These are phyloP conservation scores for Ectropis grisescens DNA, from an alignment of 1,140 invertebrate species.

Conservation along the genomic window DNA sequence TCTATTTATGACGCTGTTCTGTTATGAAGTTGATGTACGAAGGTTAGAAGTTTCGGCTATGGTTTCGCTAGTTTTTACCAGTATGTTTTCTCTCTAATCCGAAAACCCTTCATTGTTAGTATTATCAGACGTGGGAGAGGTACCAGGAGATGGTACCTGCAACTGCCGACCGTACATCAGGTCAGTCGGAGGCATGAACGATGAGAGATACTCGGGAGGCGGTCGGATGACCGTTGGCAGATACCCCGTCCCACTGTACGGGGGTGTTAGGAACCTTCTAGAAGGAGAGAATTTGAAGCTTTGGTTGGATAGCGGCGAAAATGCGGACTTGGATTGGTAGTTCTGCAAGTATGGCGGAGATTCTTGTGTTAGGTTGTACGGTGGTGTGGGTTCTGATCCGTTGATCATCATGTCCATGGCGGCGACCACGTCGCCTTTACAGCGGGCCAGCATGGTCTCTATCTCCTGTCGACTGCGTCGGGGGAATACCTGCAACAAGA, in stretches of 20 bases:
- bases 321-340: conserved; percentile 75
- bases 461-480: conserved; percentile 86
- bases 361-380: conserved; percentile 47
- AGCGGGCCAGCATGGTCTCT: conserved; percentile 83
- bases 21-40: too few relatives aligned
- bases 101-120: conserved; percentile 65
- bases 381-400: conserved; percentile 61
- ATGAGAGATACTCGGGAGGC: conserved; percentile 58
- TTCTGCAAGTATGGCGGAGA: conserved; percentile 52
- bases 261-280: conserved; percentile 80
- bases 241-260: conserved; percentile 85
- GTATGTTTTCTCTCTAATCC: too few relatives aligned
- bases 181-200: conserved; percentile 58
- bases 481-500: too few relatives aligned
- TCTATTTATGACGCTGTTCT: too few relatives aligned
- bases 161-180: conserved; percentile 58
- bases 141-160: conserved; percentile 56
- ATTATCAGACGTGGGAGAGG: conserved; percentile 63
- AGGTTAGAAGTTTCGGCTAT: too few relatives aligned
- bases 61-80: too few relatives aligned
- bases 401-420: conserved; percentile 91
- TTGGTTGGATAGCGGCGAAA: conserved; percentile 78
- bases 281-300: conserved; percentile 70
- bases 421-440: conserved; percentile 87
- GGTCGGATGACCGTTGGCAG: conserved; percentile 83